phyloP scores from a whole-genome alignment of 2,888 invertebrate genomes.

The Rotaria socialis region DNA sequence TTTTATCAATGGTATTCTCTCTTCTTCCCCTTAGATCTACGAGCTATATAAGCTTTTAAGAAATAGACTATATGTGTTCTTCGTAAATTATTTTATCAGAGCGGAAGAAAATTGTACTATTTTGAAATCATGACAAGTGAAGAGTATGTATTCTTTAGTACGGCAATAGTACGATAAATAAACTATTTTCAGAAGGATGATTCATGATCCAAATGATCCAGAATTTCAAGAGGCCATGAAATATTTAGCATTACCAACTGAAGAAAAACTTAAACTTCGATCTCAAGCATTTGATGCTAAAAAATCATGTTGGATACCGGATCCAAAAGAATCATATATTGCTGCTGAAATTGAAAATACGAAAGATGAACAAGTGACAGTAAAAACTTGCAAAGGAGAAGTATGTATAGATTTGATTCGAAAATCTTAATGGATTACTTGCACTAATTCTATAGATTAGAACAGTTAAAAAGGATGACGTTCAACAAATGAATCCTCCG shows the following conservation, averaged over 20 bases:
- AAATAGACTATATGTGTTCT: background rate
- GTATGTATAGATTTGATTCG: background rate
- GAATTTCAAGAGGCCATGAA: conserved; percentile 44
- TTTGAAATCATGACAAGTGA: background rate
- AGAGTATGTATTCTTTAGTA: background rate
- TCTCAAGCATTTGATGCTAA: conserved; percentile 85
- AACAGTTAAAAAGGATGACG: conserved; percentile 68
- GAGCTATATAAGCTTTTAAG: background rate
- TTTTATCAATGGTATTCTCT: background rate
- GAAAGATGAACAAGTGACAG: conserved; percentile 87
- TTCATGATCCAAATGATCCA: conserved; percentile 46
- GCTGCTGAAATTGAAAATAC: conserved; percentile 96
- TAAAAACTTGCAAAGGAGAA: conserved; percentile 64
- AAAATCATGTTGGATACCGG: conserved; percentile 98
- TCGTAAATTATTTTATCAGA: background rate
- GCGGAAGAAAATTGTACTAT: background rate
- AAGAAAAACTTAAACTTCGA: conserved; percentile 42
- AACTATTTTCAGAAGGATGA: background rate
- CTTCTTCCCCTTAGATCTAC: background rate
- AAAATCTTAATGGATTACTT: background rate
- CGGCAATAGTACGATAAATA: background rate
- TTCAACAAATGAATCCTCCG: conserved; percentile 58
- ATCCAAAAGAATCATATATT: conserved; percentile 92
- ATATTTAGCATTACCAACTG: conserved; percentile 38
- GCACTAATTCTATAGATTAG: background rate